Percentiles rank a stretch among this genome's conserved stretches.
phyloP scores from a whole-genome alignment of 1,140 invertebrate species.

The Schlechtendalia chinensis region DNA sequence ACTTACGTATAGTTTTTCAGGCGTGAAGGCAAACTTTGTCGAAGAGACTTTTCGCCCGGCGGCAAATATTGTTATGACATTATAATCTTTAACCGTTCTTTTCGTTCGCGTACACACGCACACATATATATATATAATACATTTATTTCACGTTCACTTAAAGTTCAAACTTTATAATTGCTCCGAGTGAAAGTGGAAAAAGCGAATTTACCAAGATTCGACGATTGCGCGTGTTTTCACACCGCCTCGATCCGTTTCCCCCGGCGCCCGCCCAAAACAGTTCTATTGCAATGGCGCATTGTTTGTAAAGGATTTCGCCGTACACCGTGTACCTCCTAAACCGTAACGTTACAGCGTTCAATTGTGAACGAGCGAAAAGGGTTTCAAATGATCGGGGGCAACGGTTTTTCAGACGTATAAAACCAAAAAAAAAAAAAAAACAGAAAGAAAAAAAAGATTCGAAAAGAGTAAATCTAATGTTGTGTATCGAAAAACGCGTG shows the following conservation, averaged over 20 bases:
- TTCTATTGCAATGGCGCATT: conserved; percentile 1
- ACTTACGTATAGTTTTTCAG: conserved; percentile 17
- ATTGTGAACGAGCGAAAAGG: too few species aligned
- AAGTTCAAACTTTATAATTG: conserved; percentile 45
- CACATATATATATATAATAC: not conserved
- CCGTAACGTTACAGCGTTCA: not conserved
- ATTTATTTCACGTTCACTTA: conserved; percentile 44
- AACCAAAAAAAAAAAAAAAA: not conserved
- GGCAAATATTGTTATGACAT: conserved; percentile 43
- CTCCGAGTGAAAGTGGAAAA: conserved; percentile 18
- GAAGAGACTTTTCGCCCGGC: conserved; percentile 1
- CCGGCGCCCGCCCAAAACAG: not conserved
- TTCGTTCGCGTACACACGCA: not conserved
- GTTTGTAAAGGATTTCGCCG: not conserved
- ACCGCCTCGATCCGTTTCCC: not conserved
- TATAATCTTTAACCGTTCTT: conserved; percentile 35
- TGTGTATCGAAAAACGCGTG: not conserved
- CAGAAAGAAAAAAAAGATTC: not conserved
- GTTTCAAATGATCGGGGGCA: not conserved
- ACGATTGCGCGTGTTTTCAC: not conserved
- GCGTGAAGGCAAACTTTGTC: conserved; percentile 1
- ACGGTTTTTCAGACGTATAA: not conserved
- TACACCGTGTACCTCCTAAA: not conserved
- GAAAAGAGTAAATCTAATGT: conserved; percentile 4
- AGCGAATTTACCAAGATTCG: conserved; percentile 1